phyloP scores from a whole-genome alignment of 2,888 invertebrate species.

The Drosophila ezoana region DNA sequence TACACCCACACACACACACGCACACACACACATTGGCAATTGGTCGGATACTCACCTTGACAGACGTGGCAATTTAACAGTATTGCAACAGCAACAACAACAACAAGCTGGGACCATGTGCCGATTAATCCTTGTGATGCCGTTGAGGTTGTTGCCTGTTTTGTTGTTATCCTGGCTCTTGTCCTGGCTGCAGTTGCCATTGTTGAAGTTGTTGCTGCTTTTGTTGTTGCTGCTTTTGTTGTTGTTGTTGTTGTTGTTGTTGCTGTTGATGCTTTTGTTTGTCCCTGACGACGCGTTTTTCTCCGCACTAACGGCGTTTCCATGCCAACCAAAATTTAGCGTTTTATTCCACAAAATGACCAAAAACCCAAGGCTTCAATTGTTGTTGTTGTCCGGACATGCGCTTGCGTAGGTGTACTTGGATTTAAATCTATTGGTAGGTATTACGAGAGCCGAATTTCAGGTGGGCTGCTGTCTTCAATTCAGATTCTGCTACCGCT shows the following conservation, averaged over 20 bases:
- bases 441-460: slow-evolving; percentile 27
- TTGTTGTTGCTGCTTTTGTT: slow-evolving; percentile 43
- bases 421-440: slow-evolving; percentile 18
- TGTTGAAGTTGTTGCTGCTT: slow-evolving; percentile 26
- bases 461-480: slow-evolving; percentile 57
- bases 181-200: slow-evolving; percentile 26
- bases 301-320: slow-evolving; percentile 51
- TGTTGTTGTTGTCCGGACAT: slow-evolving; percentile 19
- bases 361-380: slow-evolving; percentile 19
- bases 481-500: slow-evolving; percentile 14
- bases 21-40: neutral
- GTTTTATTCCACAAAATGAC: slow-evolving; percentile 44
- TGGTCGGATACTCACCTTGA: slow-evolving; percentile 73
- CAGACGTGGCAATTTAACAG: slow-evolving; percentile 74
- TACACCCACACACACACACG: neutral
- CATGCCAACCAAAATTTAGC: slow-evolving; percentile 38
- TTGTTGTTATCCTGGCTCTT: slow-evolving; percentile 25
- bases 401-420: slow-evolving; percentile 47
- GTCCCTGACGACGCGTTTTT: slow-evolving; percentile 82
- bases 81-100: slow-evolving; percentile 67
- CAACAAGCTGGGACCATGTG: slow-evolving; percentile 62
- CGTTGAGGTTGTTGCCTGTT: slow-evolving; percentile 36
- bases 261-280: slow-evolving; percentile 51
- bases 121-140: slow-evolving; percentile 60
- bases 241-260: slow-evolving; percentile 29